Evolutionary conservation across 2,888 invertebrate species (phyloP).

Genomic region (Leptopilina myrica): DNA sequence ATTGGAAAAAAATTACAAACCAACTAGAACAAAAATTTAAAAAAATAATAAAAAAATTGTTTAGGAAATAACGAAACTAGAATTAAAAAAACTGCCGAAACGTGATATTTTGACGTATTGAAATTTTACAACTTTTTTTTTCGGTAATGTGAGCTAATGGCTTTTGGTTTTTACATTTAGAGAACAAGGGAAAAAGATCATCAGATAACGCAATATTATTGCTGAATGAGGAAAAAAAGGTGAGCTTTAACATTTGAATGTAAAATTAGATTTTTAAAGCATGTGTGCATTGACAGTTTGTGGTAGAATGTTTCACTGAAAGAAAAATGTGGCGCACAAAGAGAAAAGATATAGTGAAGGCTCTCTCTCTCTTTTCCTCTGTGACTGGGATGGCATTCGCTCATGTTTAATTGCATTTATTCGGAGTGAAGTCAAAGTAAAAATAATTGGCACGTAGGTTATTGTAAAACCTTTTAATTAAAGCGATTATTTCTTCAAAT

Average conservation of each 20-base stretch:
- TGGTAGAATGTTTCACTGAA: neutral
- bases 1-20: no score
- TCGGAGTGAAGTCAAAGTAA: constrained; percentile 1
- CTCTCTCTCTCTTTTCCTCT: neutral
- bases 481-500: constrained; percentile 12
- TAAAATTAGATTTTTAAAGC: constrained; percentile 11
- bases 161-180: no score
- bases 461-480: constrained; percentile 17
- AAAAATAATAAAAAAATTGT: no score
- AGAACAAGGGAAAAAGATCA: neutral
- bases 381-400: constrained; percentile 11
- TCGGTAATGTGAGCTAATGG: no score
- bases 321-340: neutral
- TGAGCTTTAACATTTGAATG: neutral
- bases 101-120: no score
- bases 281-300: constrained; percentile 7
- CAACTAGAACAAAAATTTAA: no score
- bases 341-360: constrained; percentile 1
- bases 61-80: no score
- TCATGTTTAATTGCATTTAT: constrained; percentile 20
- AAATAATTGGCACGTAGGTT: constrained; percentile 15
- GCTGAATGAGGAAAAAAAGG: neutral
- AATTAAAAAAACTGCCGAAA: no score
- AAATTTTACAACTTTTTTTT: no score
- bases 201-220: neutral